Evolutionary conservation across 2,113 vertebrate genomes (phyloP).

Genomic region (Pomatostomus ruficeps): DNA sequence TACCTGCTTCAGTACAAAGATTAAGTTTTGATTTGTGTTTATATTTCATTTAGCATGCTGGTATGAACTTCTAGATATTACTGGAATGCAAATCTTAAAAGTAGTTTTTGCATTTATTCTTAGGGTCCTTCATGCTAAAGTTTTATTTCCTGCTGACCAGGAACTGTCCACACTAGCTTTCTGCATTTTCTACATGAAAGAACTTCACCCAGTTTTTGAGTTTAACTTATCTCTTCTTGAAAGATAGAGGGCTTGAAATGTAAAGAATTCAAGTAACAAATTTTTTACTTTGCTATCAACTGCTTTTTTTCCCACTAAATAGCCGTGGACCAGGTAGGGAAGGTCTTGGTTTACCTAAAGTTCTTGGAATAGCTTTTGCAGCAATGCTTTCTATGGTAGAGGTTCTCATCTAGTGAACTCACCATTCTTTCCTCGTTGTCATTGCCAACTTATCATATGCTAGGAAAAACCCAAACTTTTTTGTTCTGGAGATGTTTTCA

Average conservation of each 20-base stretch:
- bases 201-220: neutral
- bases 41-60: neutral
- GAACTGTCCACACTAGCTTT: neutral
- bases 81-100: neutral
- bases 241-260: neutral
- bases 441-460: neutral
- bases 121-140: neutral
- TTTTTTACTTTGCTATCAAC: neutral
- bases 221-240: neutral
- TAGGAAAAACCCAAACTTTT: neutral
- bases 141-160: neutral
- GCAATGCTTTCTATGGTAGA: neutral
- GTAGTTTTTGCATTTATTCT: neutral
- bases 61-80: neutral
- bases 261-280: neutral
- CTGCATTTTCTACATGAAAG: neutral
- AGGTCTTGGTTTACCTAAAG: neutral
- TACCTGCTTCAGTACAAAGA: neutral
- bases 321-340: neutral
- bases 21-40: neutral
- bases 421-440: neutral
- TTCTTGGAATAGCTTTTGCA: neutral
- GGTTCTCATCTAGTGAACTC: neutral
- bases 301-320: neutral
- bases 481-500: neutral